Percentiles rank a stretch among this genome's conserved stretches.
phyloP scores from a whole-genome alignment of 2,888 invertebrate genomes.

The Allacma fusca region DNA sequence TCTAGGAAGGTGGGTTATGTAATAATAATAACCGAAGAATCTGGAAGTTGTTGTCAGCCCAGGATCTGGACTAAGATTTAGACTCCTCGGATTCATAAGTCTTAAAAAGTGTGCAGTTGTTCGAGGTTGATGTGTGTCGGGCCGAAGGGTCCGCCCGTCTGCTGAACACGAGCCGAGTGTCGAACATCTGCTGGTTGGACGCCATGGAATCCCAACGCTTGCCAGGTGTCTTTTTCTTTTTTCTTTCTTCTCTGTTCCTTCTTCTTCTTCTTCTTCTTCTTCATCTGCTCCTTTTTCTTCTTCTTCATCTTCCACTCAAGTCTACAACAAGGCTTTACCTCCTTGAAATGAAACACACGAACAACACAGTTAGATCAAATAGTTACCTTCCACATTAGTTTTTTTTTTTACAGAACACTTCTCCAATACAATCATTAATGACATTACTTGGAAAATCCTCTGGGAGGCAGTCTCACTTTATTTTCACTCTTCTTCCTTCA shows the following conservation, averaged over 20 bases:
- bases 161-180: slow-evolving; percentile 49
- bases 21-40: too few species aligned
- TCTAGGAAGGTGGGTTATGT: too few species aligned
- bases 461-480: too few species aligned
- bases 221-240: slow-evolving; percentile 45
- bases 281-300: slow-evolving; percentile 2
- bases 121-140: neutral
- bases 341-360: slow-evolving; percentile 41
- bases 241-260: slow-evolving; percentile 7
- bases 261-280: slow-evolving; percentile 18
- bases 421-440: slow-evolving; percentile 13
- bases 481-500: too few species aligned
- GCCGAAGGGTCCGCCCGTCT: slow-evolving; percentile 30
- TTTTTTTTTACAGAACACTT: neutral
- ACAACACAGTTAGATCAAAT: slow-evolving; percentile 24
- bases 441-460: too few species aligned
- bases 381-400: slow-evolving; percentile 22
- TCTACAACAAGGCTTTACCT: slow-evolving; percentile 22
- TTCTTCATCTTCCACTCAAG: slow-evolving; percentile 18
- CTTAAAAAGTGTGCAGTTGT: neutral
- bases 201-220: slow-evolving; percentile 31
- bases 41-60: too few species aligned
- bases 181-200: slow-evolving; percentile 42
- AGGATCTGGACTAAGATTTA: slow-evolving; percentile 29
- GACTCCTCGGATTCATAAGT: neutral